Evolutionary conservation across 1,140 invertebrate genomes (phyloP).

Genomic region (Goniozus legneri): DNA sequence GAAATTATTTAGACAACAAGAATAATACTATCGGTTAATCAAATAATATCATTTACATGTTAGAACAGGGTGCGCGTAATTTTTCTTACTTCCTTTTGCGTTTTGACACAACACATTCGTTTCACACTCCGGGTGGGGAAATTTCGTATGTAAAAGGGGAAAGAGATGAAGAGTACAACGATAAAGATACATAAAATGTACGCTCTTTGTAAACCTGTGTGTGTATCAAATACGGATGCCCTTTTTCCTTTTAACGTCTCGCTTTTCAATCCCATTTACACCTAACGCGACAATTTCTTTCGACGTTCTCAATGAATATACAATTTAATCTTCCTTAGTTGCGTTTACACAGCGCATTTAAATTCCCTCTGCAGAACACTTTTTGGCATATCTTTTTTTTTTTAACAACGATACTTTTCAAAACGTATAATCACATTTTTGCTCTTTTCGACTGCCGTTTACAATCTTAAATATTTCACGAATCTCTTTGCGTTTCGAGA

Average conservation of each 20-base stretch:
- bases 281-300: no score
- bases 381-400: no score
- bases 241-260: not conserved
- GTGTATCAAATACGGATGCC: not conserved
- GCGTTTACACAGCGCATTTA: no score
- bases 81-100: not conserved
- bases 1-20: conserved; percentile 17
- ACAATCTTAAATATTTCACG: no score
- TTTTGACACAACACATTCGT: not conserved
- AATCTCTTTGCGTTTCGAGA: no score
- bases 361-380: no score
- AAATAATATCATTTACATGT: conserved; percentile 3
- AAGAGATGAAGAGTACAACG: no score
- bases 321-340: no score
- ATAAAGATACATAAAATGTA: not conserved
- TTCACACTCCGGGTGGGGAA: not conserved
- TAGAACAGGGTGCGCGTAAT: not conserved
- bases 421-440: not conserved
- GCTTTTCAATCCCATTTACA: no score
- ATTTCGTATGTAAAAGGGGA: no score
- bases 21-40: conserved; percentile 35
- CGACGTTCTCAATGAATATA: no score
- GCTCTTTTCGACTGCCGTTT: not conserved
- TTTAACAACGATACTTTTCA: not conserved
- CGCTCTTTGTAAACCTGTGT: not conserved